Evolutionary conservation across 1,140 invertebrate species (phyloP), one percentile per base, ranked within the genome.

Genomic region (Colletes latitarsis): DNA sequence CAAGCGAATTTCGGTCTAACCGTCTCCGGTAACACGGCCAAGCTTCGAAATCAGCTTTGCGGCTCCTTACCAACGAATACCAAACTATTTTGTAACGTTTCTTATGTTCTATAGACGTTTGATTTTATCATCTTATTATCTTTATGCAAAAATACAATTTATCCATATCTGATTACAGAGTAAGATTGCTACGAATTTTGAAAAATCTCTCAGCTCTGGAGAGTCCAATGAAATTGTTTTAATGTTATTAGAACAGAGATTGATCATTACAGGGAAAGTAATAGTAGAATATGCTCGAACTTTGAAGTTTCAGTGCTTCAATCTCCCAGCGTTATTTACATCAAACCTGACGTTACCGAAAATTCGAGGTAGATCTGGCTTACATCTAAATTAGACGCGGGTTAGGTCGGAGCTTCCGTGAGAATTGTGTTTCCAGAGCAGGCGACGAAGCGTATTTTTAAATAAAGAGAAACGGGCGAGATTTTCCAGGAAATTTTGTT

Each of bases 301-400:
- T 57, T 6, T 30, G 49, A 62, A 62, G n/a, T 62, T 62, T n/a
- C 71, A 14, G 17, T 10, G 10, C 15, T 17, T 49, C 15, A n/a
- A 62, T 73, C n/a, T 6, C 12, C 12, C 15, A 15, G 19, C 15
- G 58, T 43, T 62, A 73, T 60, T n/a, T 6, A 39, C 17, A 19
- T 46, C 15, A 43, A 17, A 4, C 6, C 3, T 2, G 39, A 39
- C 10, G 6, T 53, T n/a, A n/a, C n/a, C n/a, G n/a, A n/a, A n/a
- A n/a, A n/a, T n/a, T 39, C 49, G 4, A 52, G 39, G 41, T 21
- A 43, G 62, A 41, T 75, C n/a, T 57, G 49, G 62, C 41, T 66
- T 66, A 66, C 39, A 39, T 63, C 49, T 17, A 19, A 75, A 75
- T 66, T 66, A 66, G 62, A 43, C 62, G n/a, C 12, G n/a, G 49